Evolutionary conservation across 1,140 invertebrate genomes (phyloP).

Genomic region (Drosophila watanabei): DNA sequence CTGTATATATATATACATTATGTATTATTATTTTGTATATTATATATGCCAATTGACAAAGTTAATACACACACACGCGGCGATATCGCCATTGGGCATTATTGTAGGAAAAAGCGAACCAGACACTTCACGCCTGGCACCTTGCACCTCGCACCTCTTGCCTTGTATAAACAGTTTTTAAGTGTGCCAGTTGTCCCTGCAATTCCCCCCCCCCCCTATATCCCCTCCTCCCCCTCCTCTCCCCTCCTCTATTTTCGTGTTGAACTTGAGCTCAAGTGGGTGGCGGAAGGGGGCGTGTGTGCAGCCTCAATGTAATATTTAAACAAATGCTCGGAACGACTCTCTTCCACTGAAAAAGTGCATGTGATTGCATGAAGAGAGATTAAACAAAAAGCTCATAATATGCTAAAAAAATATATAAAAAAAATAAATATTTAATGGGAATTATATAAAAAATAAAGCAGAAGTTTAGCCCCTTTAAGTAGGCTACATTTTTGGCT

Average conservation of each 20-base stretch:
- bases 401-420: neutral
- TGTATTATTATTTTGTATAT: neutral
- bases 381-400: no score
- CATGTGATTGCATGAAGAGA: constrained; percentile 36
- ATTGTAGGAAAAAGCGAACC: constrained; percentile 24
- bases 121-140: constrained; percentile 31
- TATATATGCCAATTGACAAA: constrained; percentile 60
- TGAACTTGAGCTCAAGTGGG: constrained; percentile 58
- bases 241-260: neutral
- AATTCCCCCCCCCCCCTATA: neutral
- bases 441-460: neutral
- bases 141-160: constrained; percentile 23
- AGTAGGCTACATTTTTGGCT: neutral
- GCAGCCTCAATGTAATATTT: constrained; percentile 43
- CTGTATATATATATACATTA: neutral
- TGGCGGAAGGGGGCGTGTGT: neutral
- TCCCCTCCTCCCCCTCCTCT: neutral
- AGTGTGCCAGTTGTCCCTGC: constrained; percentile 52
- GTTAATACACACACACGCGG: constrained; percentile 55
- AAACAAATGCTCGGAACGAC: constrained; percentile 56
- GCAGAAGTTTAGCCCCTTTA: neutral
- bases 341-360: constrained; percentile 52
- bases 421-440: no score
- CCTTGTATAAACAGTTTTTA: constrained; percentile 32
- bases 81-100: constrained; percentile 18